phyloP scores from a whole-genome alignment of 2,797 vertebrate genomes.

The Enteromius radiatus region DNA sequence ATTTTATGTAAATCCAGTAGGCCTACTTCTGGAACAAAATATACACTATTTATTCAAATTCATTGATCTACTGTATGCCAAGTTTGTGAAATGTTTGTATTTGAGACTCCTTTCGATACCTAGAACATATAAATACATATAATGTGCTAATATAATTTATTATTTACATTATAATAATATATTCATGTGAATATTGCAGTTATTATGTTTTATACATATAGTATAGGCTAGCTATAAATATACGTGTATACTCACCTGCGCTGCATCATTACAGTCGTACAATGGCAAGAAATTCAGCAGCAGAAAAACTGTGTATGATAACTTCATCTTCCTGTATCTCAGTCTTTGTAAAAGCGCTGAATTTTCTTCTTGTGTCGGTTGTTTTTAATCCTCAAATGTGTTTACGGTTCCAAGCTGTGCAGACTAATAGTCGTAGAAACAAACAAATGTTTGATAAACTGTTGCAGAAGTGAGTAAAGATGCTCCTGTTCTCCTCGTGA shows the following conservation, averaged over 20 bases:
- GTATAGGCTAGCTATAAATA: not conserved
- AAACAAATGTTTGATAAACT: slow-evolving; percentile 13
- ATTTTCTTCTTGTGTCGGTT: not conserved
- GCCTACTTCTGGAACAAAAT: not conserved
- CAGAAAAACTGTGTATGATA: slow-evolving; percentile 34
- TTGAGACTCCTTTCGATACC: not conserved
- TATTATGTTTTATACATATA: not conserved
- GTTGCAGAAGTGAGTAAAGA: slow-evolving; percentile 10
- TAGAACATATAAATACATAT: not conserved
- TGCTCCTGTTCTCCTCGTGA: slow-evolving; percentile 33
- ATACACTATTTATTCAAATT: not conserved
- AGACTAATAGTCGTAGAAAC: not conserved
- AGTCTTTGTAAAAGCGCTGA: not conserved
- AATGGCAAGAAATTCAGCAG: slow-evolving; percentile 41
- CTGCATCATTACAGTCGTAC: slow-evolving; percentile 48
- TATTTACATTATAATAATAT: not conserved
- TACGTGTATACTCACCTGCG: slow-evolving; percentile 51
- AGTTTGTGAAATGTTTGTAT: not conserved
- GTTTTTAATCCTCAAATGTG: not conserved
- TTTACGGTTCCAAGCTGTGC: not conserved
- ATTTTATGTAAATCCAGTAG: not conserved
- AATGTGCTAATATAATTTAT: not conserved
- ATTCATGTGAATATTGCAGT: not conserved
- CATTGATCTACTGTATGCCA: not conserved
- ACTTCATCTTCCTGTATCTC: slow-evolving; percentile 44